Evolutionary conservation across 2,888 invertebrate genomes (phyloP).

Genomic region (Syrista parreyssii): DNA sequence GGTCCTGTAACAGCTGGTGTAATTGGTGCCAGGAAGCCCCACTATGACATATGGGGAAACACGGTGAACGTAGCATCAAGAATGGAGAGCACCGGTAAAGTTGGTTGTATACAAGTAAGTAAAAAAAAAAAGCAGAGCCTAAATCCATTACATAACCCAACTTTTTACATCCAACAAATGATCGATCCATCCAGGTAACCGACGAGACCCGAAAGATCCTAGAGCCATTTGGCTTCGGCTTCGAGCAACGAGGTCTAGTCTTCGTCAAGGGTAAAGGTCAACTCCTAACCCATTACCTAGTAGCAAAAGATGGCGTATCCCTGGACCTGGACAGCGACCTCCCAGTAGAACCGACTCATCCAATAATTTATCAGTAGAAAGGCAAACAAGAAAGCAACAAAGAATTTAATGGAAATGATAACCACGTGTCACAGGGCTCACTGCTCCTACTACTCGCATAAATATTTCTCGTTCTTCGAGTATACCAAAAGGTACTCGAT

Average conservation of each 20-base stretch:
- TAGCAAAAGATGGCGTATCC: constrained; percentile 66
- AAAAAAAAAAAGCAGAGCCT: not conserved
- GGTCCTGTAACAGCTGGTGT: constrained; percentile 96
- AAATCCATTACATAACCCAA: not conserved
- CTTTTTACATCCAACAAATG: not conserved
- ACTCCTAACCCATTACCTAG: constrained; percentile 92
- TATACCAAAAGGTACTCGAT: not conserved
- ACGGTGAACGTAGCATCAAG: constrained; percentile 97
- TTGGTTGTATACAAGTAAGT: constrained; percentile 89
- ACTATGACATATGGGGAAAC: constrained; percentile 97
- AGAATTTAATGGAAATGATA: not conserved
- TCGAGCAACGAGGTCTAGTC: constrained; percentile 94
- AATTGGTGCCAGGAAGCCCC: constrained; percentile 93
- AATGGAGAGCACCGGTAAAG: constrained; percentile 98
- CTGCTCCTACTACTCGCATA: not conserved
- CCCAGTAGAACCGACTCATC: constrained; percentile 60
- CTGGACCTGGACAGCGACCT: constrained; percentile 61
- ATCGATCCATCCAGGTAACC: constrained; percentile 77
- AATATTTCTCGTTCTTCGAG: not conserved
- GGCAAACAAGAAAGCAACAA: not conserved
- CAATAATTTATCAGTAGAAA: constrained; percentile 61
- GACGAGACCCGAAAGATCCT: constrained; percentile 94
- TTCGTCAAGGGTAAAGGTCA: constrained; percentile 98
- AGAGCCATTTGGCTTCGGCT: constrained; percentile 89
- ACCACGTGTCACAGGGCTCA: not conserved